Conservation (phyloP, 2,113 vertebrate genomes). For the Choloepus hoffmanni region DNA sequence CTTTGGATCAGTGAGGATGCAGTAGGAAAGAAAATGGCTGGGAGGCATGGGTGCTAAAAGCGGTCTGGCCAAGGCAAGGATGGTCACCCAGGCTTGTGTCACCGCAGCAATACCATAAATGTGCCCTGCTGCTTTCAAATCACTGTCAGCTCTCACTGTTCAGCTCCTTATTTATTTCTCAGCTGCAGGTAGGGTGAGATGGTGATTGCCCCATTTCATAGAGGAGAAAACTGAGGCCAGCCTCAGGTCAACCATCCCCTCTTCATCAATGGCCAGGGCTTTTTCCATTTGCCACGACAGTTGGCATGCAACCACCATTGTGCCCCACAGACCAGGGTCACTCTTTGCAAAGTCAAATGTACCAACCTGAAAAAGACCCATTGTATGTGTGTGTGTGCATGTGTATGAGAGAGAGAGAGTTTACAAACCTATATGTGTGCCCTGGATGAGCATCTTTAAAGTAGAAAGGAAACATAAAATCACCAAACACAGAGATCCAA, state of each 20-base stretch:
- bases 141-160: not conserved
- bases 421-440: fast-evolving
- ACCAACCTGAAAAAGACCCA: not conserved
- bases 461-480: not conserved
- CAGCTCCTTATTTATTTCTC: not conserved
- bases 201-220: not conserved
- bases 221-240: not conserved
- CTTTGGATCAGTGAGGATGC: not conserved
- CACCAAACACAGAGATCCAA: not conserved
- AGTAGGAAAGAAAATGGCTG: not conserved
- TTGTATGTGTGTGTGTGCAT: too few species aligned
- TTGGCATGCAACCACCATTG: not conserved
- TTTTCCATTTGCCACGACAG: not conserved
- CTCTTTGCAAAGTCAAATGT: not conserved
- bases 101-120: fast-evolving
- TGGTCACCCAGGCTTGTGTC: not conserved
- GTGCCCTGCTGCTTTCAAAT: not conserved
- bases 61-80: not conserved
- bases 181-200: not conserved
- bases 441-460: not conserved
- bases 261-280: not conserved
- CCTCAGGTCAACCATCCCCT: not conserved
- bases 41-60: not conserved
- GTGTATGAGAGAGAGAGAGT: too few species aligned
- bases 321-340: too few species aligned